phyloP scores from a whole-genome alignment of 2,888 invertebrate genomes.

The Perizoma flavofasciatum region DNA sequence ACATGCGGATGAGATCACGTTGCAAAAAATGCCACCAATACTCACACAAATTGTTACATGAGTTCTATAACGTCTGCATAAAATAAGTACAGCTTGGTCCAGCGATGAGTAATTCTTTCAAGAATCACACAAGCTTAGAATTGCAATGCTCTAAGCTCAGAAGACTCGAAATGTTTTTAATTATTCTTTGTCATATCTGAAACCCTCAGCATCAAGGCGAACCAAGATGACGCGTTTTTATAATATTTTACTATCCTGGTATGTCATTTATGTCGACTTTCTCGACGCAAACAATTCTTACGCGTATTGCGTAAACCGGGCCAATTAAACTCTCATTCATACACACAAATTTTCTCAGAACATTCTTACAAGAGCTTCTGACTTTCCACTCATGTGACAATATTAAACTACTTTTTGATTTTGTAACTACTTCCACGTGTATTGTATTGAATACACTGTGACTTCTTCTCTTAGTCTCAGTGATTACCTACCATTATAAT shows the following conservation, averaged over 20 bases:
- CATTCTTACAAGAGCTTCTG: slow-evolving; percentile 10
- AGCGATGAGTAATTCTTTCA: neutral
- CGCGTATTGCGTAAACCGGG: slow-evolving; percentile 1
- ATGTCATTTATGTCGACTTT: neutral
- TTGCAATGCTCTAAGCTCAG: too few species aligned
- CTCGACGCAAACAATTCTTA: neutral
- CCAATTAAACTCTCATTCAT: neutral
- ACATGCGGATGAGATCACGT: slow-evolving; percentile 59
- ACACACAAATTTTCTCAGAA: neutral
- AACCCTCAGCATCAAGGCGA: neutral
- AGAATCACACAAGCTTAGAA: neutral
- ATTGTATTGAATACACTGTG: too few species aligned
- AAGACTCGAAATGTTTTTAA: too few species aligned
- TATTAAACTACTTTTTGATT: slow-evolving; percentile 20
- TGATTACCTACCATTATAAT: slow-evolving; percentile 48
- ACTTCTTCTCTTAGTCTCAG: slow-evolving; percentile 17
- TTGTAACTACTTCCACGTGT: neutral
- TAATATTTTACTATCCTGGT: too few species aligned
- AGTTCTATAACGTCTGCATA: slow-evolving; percentile 2
- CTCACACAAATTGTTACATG: neutral
- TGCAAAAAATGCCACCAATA: slow-evolving; percentile 45
- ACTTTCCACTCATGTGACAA: slow-evolving; percentile 35
- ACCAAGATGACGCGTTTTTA: too few species aligned
- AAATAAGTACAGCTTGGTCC: neutral
- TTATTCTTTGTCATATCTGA: neutral